These are phyloP conservation scores for Allophyes oxyacanthae DNA, from an alignment of 2,888 invertebrate species.

Conservation along the genomic window DNA sequence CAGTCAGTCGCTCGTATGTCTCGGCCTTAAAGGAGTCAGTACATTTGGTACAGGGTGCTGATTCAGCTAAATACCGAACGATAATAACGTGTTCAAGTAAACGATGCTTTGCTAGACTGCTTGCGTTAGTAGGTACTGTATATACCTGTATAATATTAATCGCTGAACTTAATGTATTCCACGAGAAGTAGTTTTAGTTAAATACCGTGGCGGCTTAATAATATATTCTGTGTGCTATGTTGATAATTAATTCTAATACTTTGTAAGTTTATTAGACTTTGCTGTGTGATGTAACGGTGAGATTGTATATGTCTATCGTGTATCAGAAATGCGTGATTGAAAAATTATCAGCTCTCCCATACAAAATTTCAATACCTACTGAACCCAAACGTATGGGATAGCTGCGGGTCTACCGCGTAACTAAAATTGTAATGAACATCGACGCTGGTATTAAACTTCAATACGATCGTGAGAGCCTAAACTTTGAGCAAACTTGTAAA, in stretches of 20 bases:
- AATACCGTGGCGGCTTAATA: slow-evolving; percentile 9
- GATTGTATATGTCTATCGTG: no score
- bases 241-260: slow-evolving; percentile 32
- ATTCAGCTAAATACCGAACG: slow-evolving; percentile 65
- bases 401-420: no score
- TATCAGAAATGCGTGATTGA: no score
- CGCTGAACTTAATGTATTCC: slow-evolving; percentile 12
- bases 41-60: slow-evolving; percentile 48
- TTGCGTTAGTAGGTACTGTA: slow-evolving; percentile 26
- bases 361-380: no score
- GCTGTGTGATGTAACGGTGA: not conserved
- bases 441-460: no score
- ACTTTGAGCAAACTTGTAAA: no score
- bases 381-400: no score
- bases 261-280: slow-evolving; percentile 23
- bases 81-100: slow-evolving; percentile 64
- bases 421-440: no score
- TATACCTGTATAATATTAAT: slow-evolving; percentile 40
- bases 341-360: no score
- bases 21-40: slow-evolving; percentile 31
- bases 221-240: slow-evolving; percentile 15
- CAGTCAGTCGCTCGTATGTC: slow-evolving; percentile 13
- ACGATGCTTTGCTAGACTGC: slow-evolving; percentile 42
- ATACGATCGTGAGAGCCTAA: no score
- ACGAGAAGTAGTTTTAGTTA: slow-evolving; percentile 18